Conservation (phyloP, 2,113 vertebrate genomes). For the Clarias macrocephalus region DNA sequence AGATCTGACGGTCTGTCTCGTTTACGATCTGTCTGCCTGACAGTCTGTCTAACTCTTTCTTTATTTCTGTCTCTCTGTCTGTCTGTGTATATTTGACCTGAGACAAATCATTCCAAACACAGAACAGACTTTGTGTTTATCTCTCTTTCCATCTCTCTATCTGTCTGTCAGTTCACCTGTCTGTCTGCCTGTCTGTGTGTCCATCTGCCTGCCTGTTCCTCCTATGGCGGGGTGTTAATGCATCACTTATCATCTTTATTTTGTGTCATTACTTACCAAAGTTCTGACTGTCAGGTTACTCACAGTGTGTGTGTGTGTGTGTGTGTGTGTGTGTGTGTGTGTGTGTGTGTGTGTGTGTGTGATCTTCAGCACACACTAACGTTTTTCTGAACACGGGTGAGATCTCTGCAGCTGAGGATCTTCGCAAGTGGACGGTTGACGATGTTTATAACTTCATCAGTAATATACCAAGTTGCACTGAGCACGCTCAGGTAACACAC, state of each 20-base stretch:
- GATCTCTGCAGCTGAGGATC: slow-evolving; percentile 78
- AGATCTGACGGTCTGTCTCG: too few species aligned
- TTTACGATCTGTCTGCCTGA: too few species aligned
- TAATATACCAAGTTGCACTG: slow-evolving; percentile 85
- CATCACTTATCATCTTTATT: neutral
- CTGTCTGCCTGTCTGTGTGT: too few species aligned
- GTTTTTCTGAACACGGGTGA: slow-evolving; percentile 79
- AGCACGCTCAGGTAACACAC: slow-evolving; percentile 82
- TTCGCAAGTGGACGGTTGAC: slow-evolving; percentile 88
- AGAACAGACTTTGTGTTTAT: neutral
- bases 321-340: slow-evolving; percentile 6
- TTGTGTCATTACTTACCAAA: neutral
- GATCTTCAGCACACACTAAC: slow-evolving; percentile 71
- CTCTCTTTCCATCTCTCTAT: neutral
- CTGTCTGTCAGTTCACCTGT: neutral
- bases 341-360: neutral
- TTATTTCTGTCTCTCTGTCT: neutral
- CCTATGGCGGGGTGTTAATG: neutral
- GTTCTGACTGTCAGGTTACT: neutral
- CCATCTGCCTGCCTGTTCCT: neutral
- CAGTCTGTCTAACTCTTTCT: too few species aligned
- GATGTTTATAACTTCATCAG: slow-evolving; percentile 88
- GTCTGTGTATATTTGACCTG: neutral
- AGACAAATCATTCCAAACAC: neutral
- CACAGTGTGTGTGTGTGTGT: neutral